A percentile compares a stretch with the other conserved stretches of the same genome.
Evolutionary conservation across 2,888 invertebrate genomes (phyloP).

Genomic region (Acrobasis suavella): DNA sequence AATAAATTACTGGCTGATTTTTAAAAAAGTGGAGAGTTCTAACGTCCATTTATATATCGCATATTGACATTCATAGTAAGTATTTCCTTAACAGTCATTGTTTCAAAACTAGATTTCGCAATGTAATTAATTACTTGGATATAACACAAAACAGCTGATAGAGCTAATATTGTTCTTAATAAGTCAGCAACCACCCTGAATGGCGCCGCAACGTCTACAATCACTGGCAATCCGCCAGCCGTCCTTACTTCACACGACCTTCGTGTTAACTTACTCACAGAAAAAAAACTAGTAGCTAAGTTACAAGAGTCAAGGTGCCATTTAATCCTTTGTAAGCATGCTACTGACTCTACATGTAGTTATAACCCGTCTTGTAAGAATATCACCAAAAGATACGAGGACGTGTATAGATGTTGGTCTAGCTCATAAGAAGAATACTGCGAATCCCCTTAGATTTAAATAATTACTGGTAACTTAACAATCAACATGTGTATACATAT

Average conservation of each 20-base stretch:
- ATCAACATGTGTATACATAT: no score
- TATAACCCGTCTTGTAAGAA: no score
- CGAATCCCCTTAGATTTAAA: no score
- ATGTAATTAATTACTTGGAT: slow-evolving; percentile 4
- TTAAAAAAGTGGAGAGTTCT: no score
- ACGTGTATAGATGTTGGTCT: no score
- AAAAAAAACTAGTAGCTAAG: slow-evolving; percentile 17
- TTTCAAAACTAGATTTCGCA: background rate
- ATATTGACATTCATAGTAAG: no score
- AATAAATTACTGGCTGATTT: no score
- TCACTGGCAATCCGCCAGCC: slow-evolving; percentile 52
- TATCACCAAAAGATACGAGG: no score
- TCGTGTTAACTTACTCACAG: slow-evolving; percentile 35
- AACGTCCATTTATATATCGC: background rate
- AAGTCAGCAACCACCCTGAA: slow-evolving; percentile 37
- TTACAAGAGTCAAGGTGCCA: slow-evolving; percentile 22
- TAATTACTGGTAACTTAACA: no score
- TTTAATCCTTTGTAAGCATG: slow-evolving; percentile 7
- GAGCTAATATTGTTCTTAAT: slow-evolving; percentile 17
- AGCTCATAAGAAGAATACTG: no score
- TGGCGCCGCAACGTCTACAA: slow-evolving; percentile 59
- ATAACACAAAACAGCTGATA: background rate
- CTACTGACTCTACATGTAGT: no score
- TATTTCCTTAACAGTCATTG: background rate
- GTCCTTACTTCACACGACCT: slow-evolving; percentile 41